Evolutionary conservation across 2,888 invertebrate species (phyloP), one percentile per base, ranked within the genome.

Genomic region (Hypena proboscidalis): DNA sequence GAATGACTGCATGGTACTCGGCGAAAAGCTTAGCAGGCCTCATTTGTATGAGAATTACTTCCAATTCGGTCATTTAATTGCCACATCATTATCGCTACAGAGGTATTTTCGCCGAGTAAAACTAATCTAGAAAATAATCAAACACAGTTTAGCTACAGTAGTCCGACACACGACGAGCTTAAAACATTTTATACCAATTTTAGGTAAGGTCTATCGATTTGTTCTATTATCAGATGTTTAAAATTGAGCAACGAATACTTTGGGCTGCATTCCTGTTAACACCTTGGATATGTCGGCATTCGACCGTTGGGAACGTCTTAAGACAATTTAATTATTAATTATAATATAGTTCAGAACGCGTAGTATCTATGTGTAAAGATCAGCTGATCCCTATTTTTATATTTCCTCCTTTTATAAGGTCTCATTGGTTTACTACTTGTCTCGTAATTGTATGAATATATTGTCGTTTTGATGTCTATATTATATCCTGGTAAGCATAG

Each of bases 121-220:
- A 38, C 10, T 45, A 41, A 35, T 25, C 39, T 47, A 37, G 26
- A 34, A 33, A 47, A 45, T 30, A 38, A 26, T 3, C 11, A 7
- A 38, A 46, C 35, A 36, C 33, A 36, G 36, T 63, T 72, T 72
- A 76, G 83, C 80, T 81, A 78, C 82, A 80, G 77, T 73, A 68
- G 64, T 77, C 66, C 70, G 74, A 75, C 70, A 74, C 68, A 70
- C 59, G 88, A 70, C 59, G 88, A 88, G 87, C 87, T 88, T 88
- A 85, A 62, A 25, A 39, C 64, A 69, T 82, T 83, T 85, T 83
- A 68, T 83, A 85, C 75, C 68, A 65, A 63, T 65, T 57, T 21
- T 72, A 74, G 70, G 61, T 63, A 54, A 65, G 66, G 67, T 67
- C 76, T 76, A 57, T 59, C 41, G 55, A 69, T 68, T 76, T 77